These are phyloP conservation scores for Theristicus caerulescens DNA, from an alignment of 2,113 vertebrate genomes.

Conservation along the genomic window DNA sequence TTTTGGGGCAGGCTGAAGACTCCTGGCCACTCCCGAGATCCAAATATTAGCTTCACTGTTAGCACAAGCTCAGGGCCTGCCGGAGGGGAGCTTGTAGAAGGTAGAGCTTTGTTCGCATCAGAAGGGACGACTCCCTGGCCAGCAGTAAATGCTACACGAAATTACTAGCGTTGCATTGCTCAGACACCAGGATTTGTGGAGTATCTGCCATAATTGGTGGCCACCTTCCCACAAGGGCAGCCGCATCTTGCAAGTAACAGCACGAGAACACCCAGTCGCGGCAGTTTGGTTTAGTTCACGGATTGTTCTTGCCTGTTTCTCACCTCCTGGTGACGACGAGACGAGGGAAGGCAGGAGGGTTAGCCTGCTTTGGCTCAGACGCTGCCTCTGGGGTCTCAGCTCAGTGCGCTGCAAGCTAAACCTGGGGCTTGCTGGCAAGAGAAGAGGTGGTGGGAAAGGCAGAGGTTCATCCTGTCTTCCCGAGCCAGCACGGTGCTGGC, in stretches of 20 bases:
- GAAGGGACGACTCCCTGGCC: neutral
- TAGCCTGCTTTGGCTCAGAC: neutral
- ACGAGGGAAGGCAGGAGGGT: rapidly evolving
- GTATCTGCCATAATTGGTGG: neutral
- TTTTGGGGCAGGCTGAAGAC: neutral
- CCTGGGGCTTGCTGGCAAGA: neutral
- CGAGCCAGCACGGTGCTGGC: neutral
- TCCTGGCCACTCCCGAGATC: neutral
- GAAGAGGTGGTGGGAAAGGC: neutral
- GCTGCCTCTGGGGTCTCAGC: neutral
- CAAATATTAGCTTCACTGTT: neutral
- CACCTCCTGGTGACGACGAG: neutral
- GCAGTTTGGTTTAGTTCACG: neutral
- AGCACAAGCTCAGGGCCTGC: neutral
- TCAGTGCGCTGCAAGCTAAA: neutral
- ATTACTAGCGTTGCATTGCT: neutral
- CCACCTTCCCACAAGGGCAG: neutral
- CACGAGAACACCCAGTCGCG: neutral
- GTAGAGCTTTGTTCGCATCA: rapidly evolving
- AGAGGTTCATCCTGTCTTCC: neutral
- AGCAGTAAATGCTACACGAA: neutral
- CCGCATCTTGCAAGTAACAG: neutral
- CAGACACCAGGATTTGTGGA: neutral
- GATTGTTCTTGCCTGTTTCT: neutral
- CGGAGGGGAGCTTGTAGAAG: neutral